Base-by-base conservation (phyloP, 2,888 invertebrate species). In the Cremastinae sp. region DNA sequence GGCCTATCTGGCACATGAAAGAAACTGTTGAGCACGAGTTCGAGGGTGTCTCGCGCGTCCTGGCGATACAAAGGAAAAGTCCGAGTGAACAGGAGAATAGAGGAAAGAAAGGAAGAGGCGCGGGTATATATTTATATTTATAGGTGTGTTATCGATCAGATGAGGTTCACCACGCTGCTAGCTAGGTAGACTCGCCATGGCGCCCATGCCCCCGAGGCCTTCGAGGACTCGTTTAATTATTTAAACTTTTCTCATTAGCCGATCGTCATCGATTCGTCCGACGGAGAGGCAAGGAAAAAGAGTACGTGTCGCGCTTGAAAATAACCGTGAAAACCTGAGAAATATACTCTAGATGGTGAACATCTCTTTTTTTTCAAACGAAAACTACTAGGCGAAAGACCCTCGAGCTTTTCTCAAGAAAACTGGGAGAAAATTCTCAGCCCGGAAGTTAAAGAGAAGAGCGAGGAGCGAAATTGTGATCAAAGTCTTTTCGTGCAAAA, bases 241-340 rank as follows among this genome's bases (percentile, higher is more conserved):
- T 80, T 77, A 80, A 80, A 80, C 80, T 80, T 80, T 79, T 75
- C 77, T 80, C 79, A 79, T 80, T 78, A 78, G 65, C 51, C 74
- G 72, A 79, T 79, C 74, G 77, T 75, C 74, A 73, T 75, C 62
- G 74, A 75, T 75, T 66, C 70, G 56, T 68, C 41, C 62, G 43
- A 70, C 16, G 61, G 41, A 62, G 10, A 47, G 61, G 49, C 54
- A 34, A 70, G 68, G 51, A 47, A 69, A 64, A 64, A 34, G 68
- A 64, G 72, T 47, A 49, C 51, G 65, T 73, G 65, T 64, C 73
- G 69, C 22, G 4, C 7, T 12, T 36, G 9, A 8, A 58, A 20
- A 45, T 38, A 51, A 58, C 12, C 38, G 51, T 49, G 56, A 36
- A 58, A 65, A 65, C 47, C n/a, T 2, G 2, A 56, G 1, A 51